Evolutionary conservation across 2,113 vertebrate species (phyloP), one percentile per base, ranked within the genome.

Genomic region (Hiodon alosoides): DNA sequence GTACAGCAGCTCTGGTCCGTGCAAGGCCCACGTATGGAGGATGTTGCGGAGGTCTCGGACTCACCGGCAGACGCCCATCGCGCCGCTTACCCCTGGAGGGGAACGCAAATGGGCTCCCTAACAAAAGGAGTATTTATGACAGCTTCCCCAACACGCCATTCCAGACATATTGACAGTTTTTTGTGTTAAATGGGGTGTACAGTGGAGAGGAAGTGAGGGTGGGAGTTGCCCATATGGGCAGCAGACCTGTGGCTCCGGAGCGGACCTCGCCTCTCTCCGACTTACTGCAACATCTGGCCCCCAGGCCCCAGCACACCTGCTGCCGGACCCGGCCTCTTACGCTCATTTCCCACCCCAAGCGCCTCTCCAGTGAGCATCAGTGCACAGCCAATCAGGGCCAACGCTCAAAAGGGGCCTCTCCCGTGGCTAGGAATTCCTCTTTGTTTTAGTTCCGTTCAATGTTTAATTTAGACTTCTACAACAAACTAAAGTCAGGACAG

Each of bases 221-320:
- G 79, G 83, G 67, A 80, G 13, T 76, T 46, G 53, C 85, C 88
- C 87, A 90, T 89, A 80, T 90, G 89, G 82, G 80, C 77, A 75
- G 77, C 87, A 89, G 86, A 74, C 81, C 82, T 85, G 58, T 51
- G 77, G 79, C 65, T 16, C 75, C 60, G 66, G 74, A 79, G 75
- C 68, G 75, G 74, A 76, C 79, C 77, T 73, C 77, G 79, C 61
- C 7, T 54, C 16, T 17, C 68, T 31, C 31, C 31, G 31, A 31
- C 58, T 2, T 9, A 9, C 69, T 55, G 54, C 54, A 7, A 8
- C 7, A 88, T 87, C 87, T 88, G 87, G 82, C 74, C 31, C 72
- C 79, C 80, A 86, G 82, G 82, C 79, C 82, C 78, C 78, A 76
- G 58, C 11, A 71, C 57, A 81, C 75, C 75, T 61, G n/a, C 77